Evolutionary conservation across 2,113 vertebrate genomes (phyloP).

Genomic region (Rhipidura dahli): DNA sequence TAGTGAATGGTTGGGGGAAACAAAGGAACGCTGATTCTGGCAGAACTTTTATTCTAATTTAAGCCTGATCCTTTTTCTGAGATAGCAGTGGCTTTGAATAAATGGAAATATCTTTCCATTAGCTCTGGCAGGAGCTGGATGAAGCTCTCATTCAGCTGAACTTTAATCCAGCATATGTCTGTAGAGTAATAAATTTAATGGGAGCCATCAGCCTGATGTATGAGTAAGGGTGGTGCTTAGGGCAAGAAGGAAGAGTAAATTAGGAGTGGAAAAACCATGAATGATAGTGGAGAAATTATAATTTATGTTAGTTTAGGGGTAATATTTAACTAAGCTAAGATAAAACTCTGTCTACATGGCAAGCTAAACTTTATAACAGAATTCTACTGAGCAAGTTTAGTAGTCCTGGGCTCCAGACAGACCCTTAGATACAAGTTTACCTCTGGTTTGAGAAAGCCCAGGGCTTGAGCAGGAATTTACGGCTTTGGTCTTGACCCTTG

Average conservation of each 20-base stretch:
- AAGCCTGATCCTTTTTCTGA: not conserved
- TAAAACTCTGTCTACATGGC: not conserved
- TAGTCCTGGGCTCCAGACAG: not conserved
- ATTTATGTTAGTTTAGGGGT: not conserved
- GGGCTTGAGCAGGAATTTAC: not conserved
- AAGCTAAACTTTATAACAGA: not conserved
- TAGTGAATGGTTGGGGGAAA: not conserved
- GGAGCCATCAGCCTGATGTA: not conserved
- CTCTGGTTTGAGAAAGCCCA: not conserved
- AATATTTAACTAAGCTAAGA: not conserved
- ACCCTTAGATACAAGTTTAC: not conserved
- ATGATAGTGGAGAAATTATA: not conserved
- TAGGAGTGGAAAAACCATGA: not conserved
- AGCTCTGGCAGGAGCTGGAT: not conserved
- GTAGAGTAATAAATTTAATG: not conserved
- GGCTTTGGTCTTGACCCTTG: not conserved
- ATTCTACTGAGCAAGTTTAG: not conserved
- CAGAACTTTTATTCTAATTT: not conserved
- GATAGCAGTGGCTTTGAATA: not conserved
- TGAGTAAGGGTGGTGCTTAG: not conserved
- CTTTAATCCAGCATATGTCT: not conserved
- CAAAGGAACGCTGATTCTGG: not conserved
- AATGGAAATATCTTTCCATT: not conserved
- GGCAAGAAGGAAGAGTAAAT: not conserved
- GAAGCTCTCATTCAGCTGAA: not conserved